Base-by-base conservation (phyloP, 2,797 vertebrate species). In the Chelon labrosus region DNA sequence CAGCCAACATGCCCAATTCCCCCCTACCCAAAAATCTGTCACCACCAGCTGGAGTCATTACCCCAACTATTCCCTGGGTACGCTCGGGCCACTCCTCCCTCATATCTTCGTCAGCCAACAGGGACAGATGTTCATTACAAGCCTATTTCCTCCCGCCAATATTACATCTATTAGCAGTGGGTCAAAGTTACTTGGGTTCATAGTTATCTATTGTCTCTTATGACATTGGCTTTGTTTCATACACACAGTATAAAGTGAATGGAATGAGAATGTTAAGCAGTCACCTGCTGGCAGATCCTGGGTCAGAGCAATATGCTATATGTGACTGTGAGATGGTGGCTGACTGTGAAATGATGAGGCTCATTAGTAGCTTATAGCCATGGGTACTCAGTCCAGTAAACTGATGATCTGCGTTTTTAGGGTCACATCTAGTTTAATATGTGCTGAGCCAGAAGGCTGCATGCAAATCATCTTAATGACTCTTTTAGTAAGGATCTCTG, bases 41-140 rank as follows among this genome's bases (percentile, higher is more conserved):
- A 92, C 84, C 91, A 84, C 91, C 80, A 88, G 80, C 88, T 92
- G 91, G 90, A 92, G 81, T 88, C 90, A 92, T 94, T 93, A 84
- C 69, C 81, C 78, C 78, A 70, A 68, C 77, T 82, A 85, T 73
- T 87, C 86, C 86, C 85, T 75, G 56, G 83, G 86, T 65, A 73
- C 70, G 47, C 59, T 6, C 61, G 49, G 74, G 73, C 85, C 79
- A 82, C 86, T 84, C 80, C 89, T 82, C 75, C 82, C 55, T 78
- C 79, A 65, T 75, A 68, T 82, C 65, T 73, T 53, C 14, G 3
- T 68, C 72, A 72, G 90, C 91, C 90, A 90, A 72, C 67, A 75
- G 81, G 74, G 85, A 88, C 91, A 91, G 90, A 89, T 92, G 90
- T 85, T 91, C 85, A 90, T 91, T 89, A 83, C 86, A 75, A 84